A percentile compares a stretch with the other conserved stretches of the same genome.
Conservation (phyloP, 2,888 invertebrate species). For the Tryphoninae sp. region DNA sequence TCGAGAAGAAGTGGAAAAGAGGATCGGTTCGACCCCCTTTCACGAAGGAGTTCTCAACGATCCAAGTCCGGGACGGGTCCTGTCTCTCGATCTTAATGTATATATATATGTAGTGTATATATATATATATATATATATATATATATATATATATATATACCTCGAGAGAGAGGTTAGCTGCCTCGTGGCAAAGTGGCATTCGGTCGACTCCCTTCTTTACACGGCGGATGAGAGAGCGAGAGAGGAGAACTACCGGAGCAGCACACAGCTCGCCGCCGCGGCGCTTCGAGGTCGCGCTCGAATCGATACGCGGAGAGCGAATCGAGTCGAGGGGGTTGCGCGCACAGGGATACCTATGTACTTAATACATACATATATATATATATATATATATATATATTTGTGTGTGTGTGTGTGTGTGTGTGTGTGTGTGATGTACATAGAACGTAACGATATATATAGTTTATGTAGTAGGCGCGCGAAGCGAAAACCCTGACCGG, state of each 20-base stretch:
- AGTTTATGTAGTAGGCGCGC: conserved; percentile 53
- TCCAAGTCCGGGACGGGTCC: conserved; percentile 35
- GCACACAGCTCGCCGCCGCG: conserved; percentile 65
- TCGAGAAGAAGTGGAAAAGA: conserved; percentile 19
- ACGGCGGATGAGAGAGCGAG: conserved; percentile 40
- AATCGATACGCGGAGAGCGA: conserved; percentile 67
- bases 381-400: conserved; percentile 20
- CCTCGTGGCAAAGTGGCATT: conserved; percentile 63
- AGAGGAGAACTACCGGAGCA: conserved; percentile 52
- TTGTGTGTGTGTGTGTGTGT: conserved; percentile 4
- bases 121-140: neutral
- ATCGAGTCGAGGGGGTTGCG: conserved; percentile 70
- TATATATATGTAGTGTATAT: neutral
- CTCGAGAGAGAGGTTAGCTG: neutral
- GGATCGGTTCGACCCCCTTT: conserved; percentile 22
- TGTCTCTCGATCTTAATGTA: conserved; percentile 33
- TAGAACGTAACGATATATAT: neutral
- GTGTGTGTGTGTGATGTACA: conserved; percentile 19
- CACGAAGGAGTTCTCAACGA: conserved; percentile 27
- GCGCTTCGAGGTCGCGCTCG: conserved; percentile 69
- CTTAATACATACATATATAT: conserved; percentile 34
- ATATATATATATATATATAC: neutral
- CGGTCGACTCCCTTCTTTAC: conserved; percentile 62
- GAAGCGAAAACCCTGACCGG: conserved; percentile 73
- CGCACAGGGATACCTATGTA: conserved; percentile 55